These are phyloP conservation scores for Anthoscopus minutus DNA, from an alignment of 2,113 vertebrate genomes.

Conservation along the genomic window DNA sequence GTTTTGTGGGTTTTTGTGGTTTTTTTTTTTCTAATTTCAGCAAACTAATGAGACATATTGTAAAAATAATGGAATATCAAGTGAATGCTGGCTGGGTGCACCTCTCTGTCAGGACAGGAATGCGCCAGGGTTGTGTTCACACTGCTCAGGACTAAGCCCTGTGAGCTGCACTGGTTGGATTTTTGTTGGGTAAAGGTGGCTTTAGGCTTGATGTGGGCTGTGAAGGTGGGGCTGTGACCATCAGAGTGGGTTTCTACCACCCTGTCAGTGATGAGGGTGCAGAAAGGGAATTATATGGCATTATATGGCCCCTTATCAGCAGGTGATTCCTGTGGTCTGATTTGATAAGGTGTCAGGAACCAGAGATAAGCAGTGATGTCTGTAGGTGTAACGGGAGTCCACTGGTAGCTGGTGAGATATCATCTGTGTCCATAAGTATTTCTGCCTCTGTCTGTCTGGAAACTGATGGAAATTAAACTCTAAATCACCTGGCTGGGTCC, in stretches of 20 bases:
- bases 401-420: neutral
- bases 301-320: neutral
- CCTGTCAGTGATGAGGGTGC: neutral
- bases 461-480: neutral
- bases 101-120: neutral
- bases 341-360: neutral
- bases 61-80: neutral
- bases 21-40: neutral
- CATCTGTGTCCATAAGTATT: neutral
- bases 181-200: neutral
- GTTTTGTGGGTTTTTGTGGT: accelerated
- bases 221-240: neutral
- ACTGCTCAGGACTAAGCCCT: neutral
- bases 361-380: neutral
- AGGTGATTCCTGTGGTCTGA: neutral
- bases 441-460: neutral
- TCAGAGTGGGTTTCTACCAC: neutral
- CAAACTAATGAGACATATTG: neutral
- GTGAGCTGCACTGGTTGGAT: accelerated
- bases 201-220: neutral
- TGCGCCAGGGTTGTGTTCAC: neutral
- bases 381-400: accelerated
- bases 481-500: neutral
- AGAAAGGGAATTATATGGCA: neutral
- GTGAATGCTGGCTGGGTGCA: neutral